Conservation (phyloP, 2,113 vertebrate species). For the Daphoenositta chrysoptera region DNA sequence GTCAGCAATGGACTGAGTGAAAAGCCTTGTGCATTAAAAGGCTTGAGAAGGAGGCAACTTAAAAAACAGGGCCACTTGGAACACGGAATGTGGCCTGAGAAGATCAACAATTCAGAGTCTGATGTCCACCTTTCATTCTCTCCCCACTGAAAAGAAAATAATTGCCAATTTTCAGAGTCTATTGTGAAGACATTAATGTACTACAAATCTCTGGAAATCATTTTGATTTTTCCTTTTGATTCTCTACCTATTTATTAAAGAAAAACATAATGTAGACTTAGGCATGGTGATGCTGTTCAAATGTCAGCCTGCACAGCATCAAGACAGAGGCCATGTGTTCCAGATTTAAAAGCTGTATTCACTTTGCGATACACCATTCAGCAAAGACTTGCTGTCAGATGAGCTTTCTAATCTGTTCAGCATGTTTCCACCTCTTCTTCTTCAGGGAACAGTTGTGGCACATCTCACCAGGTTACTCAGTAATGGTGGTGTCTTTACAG, state of each 20-base stretch:
- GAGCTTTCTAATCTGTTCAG: constrained; percentile 41
- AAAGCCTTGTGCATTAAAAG: not conserved
- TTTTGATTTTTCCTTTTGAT: constrained; percentile 30
- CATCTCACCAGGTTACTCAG: not conserved
- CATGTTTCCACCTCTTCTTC: constrained; percentile 44
- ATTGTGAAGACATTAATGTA: not conserved
- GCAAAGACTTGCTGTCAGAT: constrained; percentile 30
- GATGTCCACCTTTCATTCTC: not conserved
- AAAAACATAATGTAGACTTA: not conserved
- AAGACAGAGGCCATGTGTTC: constrained; percentile 47
- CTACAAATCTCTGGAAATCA: constrained; percentile 26
- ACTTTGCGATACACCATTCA: constrained; percentile 43
- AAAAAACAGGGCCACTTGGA: not conserved
- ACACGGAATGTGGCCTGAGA: not conserved
- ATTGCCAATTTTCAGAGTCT: not conserved
- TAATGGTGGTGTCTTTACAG: not conserved
- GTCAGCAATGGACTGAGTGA: not conserved
- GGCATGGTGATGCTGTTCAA: not conserved
- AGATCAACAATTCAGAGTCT: not conserved
- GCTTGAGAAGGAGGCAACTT: not conserved
- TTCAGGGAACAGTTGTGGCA: not conserved
- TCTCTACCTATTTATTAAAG: not conserved
- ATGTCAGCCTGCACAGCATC: constrained; percentile 39
- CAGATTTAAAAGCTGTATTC: constrained; percentile 63
- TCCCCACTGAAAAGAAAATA: not conserved